Evolutionary conservation across 1,140 invertebrate genomes (phyloP).

Genomic region (Nephotettix cincticeps): DNA sequence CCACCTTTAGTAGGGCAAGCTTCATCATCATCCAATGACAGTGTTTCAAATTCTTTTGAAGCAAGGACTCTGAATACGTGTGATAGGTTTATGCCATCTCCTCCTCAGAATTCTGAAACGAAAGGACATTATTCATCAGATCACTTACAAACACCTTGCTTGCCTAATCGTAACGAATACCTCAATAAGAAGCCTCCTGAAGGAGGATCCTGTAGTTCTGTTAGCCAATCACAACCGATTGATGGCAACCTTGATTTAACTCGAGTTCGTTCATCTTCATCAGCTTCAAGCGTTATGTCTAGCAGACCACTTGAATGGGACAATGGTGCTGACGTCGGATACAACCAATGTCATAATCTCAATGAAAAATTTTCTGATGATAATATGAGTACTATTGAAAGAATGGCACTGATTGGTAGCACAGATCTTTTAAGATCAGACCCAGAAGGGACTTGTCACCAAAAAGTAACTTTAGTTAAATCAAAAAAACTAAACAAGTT

Average conservation of each 20-base stretch:
- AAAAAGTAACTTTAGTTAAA: no score
- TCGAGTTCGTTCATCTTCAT: constrained; percentile 24
- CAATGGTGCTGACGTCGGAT: constrained; percentile 73
- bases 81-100: background rate
- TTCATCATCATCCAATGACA: constrained; percentile 29
- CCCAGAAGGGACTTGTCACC: constrained; percentile 51
- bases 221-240: background rate
- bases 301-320: constrained; percentile 63
- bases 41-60: constrained; percentile 7
- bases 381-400: constrained; percentile 57
- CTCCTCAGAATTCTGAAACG: background rate
- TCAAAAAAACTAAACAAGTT: no score
- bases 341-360: constrained; percentile 47
- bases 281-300: constrained; percentile 35
- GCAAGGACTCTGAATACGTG: background rate
- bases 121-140: no score
- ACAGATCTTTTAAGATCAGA: constrained; percentile 44
- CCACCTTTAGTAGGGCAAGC: constrained; percentile 28
- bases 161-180: constrained; percentile 22
- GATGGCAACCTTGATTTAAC: constrained; percentile 10
- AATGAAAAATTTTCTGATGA: background rate
- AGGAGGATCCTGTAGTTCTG: constrained; percentile 14
- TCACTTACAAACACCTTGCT: no score
- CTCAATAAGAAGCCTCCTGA: constrained; percentile 25
- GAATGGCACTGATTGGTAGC: constrained; percentile 48